phyloP scores from a whole-genome alignment of 2,888 invertebrate species.

The Eutolmus rufibarbis region DNA sequence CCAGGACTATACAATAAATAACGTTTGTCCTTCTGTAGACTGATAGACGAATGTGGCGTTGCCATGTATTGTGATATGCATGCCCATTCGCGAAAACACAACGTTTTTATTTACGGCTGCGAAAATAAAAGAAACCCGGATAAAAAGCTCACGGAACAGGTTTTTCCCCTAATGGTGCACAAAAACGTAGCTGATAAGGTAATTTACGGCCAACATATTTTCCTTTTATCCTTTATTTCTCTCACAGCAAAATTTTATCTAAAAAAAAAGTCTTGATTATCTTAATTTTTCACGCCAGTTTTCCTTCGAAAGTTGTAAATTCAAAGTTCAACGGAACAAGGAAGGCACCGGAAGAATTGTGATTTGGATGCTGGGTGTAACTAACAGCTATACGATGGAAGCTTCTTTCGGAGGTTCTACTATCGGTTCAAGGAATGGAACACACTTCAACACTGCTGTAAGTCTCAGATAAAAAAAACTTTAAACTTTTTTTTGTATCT shows the following conservation, averaged over 20 bases:
- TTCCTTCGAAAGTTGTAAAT: conserved; percentile 92
- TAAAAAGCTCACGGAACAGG: conserved; percentile 85
- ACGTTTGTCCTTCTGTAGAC: conserved; percentile 63
- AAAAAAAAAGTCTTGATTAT: background rate
- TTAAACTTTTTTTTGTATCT: background rate
- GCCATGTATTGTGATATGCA: conserved; percentile 93
- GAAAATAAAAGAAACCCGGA: conserved; percentile 82
- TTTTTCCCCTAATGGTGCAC: conserved; percentile 93
- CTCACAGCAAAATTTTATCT: background rate
- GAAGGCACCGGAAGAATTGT: conserved; percentile 95
- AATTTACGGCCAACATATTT: conserved; percentile 36
- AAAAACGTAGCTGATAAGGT: conserved; percentile 91
- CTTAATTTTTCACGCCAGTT: conserved; percentile 70
- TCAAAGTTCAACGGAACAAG: conserved; percentile 90
- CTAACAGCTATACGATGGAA: conserved; percentile 94
- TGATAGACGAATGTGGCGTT: conserved; percentile 89
- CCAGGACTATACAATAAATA: background rate
- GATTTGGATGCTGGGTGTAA: conserved; percentile 93
- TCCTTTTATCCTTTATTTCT: background rate
- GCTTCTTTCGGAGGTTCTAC: conserved; percentile 93
- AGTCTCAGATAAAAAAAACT: conserved; percentile 44
- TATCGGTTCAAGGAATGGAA: conserved; percentile 79
- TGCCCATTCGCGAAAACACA: conserved; percentile 93
- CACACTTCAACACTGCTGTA: conserved; percentile 79
- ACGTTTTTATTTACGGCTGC: conserved; percentile 96